Conservation (phyloP, 2,113 vertebrate genomes). For the Nothocercus nigrocapillus region DNA sequence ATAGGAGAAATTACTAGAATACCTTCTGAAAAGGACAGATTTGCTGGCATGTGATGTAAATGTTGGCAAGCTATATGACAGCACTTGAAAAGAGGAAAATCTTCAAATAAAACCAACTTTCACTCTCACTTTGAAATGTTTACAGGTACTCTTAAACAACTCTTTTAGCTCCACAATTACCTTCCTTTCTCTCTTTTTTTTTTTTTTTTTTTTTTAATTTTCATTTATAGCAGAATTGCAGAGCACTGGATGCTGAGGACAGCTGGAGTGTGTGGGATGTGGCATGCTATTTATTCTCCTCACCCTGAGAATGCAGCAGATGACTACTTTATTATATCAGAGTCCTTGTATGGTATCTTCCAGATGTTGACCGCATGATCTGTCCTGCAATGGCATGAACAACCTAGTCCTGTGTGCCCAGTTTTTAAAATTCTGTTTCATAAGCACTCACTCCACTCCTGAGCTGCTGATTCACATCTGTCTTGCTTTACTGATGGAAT, state of each 20-base stretch:
- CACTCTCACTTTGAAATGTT: not conserved
- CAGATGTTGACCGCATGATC: slow-evolving; percentile 78
- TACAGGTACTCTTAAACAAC: not conserved
- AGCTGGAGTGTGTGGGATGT: slow-evolving; percentile 83
- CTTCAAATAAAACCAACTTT: not conserved
- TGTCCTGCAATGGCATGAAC: slow-evolving; percentile 42
- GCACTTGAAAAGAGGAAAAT: not conserved
- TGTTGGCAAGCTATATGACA: not conserved
- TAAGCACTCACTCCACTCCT: not conserved
- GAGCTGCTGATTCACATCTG: slow-evolving; percentile 61
- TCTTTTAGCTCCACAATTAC: not conserved
- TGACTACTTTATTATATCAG: slow-evolving; percentile 73
- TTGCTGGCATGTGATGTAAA: not conserved
- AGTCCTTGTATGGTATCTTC: slow-evolving; percentile 60
- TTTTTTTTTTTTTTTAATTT: not conserved
- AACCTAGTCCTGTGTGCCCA: slow-evolving; percentile 46
- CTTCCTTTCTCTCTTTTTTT: not conserved
- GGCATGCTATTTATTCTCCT: slow-evolving; percentile 79
- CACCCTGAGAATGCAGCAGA: slow-evolving; percentile 76
- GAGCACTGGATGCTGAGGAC: slow-evolving; percentile 78
- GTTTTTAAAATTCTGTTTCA: slow-evolving; percentile 33
- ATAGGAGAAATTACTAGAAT: not conserved
- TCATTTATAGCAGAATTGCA: slow-evolving; percentile 77
- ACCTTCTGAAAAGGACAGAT: not conserved
- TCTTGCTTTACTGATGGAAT: slow-evolving; percentile 11